Base-by-base conservation (phyloP, 2,113 vertebrate genomes). In the Cololabis saira region DNA sequence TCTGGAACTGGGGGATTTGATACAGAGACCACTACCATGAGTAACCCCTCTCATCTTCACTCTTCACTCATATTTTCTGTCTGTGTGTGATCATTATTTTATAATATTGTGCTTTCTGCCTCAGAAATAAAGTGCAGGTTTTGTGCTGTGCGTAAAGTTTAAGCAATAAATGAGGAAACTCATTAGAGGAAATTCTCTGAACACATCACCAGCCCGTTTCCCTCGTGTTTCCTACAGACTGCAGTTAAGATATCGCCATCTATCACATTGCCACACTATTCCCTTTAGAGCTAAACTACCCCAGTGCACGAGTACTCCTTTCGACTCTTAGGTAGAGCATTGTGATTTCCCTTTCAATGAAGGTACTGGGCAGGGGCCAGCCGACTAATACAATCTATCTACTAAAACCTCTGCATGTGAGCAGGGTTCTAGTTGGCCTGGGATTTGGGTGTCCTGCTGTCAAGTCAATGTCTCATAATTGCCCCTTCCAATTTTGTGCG, bases 1-100 rank as follows among this genome's bases (percentile, higher is more conserved):
- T 87, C 80, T 78, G 83, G 84, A 85, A 86, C 61, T 78, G 61
- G 79, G 79, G 80, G 86, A 90, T 91, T 91, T 93, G 91, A 92
- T 92, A 86, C 90, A 89, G 80, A 87, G 77, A 79, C 49, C 4
- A 69, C 77, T 80, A 78, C 76, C 44, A 22, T 22, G 57, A 65
- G 37, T 81, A 78, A 83, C 84, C 80, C 77, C 67, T 74, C 66
- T 70, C 72, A 78, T 83, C 56, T 60, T 61, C 48, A 49, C 18
- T 3, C 16, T 18, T 67, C 42, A 19, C 37, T 69, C 44, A 13
- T 58, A 8, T 69, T 77, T 69, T 40, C 22, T 52, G 6, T 18
- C 18, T 19, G 15, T 53, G 17, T 61, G 57, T 14, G 18, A 19
- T 44, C 33, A n/a, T 62, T 17, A 27, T 47, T 56, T 14, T n/a